Conservation (phyloP, 1,140 invertebrate genomes). For the Caenorhabditis brenneri region DNA sequence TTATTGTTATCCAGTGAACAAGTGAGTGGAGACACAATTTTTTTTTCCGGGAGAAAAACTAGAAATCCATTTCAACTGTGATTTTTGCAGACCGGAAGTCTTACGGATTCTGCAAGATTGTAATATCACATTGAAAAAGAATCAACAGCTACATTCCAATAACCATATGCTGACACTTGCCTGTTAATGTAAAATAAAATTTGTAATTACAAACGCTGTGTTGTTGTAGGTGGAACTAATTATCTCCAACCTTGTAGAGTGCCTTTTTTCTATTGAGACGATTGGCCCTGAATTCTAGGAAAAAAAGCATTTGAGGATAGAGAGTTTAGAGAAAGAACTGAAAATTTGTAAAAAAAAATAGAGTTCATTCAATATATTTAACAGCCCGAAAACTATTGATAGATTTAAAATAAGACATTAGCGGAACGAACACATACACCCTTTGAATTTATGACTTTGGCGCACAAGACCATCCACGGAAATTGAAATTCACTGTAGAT, state of each 20-base stretch:
- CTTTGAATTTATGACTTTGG: neutral
- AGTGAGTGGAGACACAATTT: neutral
- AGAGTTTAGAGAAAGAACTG: no score
- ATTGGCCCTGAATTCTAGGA: no score
- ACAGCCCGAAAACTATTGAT: no score
- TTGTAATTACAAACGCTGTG: no score
- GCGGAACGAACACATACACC: neutral
- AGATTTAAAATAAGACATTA: no score
- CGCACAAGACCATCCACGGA: neutral
- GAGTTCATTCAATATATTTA: no score
- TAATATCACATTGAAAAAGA: conserved; percentile 26
- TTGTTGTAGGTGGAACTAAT: no score
- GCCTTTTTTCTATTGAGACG: no score
- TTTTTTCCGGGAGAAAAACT: neutral
- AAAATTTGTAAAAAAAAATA: no score
- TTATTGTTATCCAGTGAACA: conserved; percentile 32
- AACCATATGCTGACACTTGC: conserved; percentile 31
- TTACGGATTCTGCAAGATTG: neutral
- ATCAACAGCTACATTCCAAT: conserved; percentile 25
- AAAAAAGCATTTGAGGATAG: no score
- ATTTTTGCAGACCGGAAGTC: conserved; percentile 4
- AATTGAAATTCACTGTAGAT: neutral
- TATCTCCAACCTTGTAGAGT: no score
- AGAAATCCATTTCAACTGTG: neutral
- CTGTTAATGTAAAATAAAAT: no score